phyloP scores from a whole-genome alignment of 2,113 vertebrate species.

The Macroglossus sobrinus region DNA sequence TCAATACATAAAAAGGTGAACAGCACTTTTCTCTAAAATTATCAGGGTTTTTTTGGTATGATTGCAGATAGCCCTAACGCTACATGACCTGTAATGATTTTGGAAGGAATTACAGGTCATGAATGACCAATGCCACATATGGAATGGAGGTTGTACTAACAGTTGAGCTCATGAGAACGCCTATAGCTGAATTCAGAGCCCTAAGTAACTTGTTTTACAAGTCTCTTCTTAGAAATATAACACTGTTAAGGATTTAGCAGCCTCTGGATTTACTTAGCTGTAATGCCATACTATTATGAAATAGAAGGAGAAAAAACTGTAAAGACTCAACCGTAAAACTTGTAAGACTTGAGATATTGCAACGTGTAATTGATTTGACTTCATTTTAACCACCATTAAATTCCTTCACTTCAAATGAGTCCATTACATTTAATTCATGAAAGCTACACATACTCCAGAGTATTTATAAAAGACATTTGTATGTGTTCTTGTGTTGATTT shows the following conservation, averaged over 20 bases:
- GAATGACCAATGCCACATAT: background rate
- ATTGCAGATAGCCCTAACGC: background rate
- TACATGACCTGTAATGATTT: background rate
- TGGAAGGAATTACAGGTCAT: background rate
- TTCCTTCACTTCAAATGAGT: background rate
- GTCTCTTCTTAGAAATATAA: conserved; percentile 14
- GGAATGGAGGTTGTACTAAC: background rate
- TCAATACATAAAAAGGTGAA: background rate
- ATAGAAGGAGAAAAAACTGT: background rate
- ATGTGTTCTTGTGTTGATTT: background rate
- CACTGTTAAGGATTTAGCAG: background rate
- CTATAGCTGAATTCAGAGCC: background rate
- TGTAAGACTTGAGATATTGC: background rate
- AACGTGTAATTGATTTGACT: background rate
- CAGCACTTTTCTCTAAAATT: background rate
- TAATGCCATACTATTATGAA: background rate
- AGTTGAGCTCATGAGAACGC: background rate
- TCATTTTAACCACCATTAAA: background rate
- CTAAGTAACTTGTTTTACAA: background rate
- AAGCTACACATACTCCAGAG: background rate
- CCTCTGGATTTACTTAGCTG: background rate
- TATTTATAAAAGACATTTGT: background rate
- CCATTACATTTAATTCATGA: background rate
- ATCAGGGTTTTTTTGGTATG: background rate
- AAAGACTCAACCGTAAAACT: background rate